These are phyloP conservation scores for Amblyraja radiata DNA, from an alignment of 2,797 vertebrate species.

Conservation along the genomic window DNA sequence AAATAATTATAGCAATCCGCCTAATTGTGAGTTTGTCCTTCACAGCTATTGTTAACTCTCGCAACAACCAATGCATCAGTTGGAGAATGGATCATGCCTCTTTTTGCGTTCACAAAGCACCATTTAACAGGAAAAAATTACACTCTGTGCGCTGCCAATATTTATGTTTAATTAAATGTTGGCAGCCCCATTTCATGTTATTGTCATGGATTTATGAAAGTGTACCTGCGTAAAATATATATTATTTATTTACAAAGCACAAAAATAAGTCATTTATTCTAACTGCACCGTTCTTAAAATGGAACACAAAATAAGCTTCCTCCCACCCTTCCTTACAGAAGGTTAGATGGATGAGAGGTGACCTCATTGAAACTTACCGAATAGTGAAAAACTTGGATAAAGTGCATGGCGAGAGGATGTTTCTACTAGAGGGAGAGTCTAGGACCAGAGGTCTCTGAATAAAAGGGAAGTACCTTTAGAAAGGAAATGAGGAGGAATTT, in stretches of 20 bases:
- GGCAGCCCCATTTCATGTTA: background rate
- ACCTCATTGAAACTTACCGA: too few relatives aligned
- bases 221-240: background rate
- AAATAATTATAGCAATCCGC: constrained; percentile 13
- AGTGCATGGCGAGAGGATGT: too few relatives aligned
- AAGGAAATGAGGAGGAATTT: too few relatives aligned
- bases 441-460: too few relatives aligned
- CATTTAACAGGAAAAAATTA: background rate
- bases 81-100: background rate
- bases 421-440: too few relatives aligned
- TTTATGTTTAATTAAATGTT: background rate
- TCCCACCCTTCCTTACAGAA: background rate
- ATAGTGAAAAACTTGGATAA: too few relatives aligned
- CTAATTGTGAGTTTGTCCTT: constrained; percentile 13
- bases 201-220: background rate
- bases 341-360: too few relatives aligned
- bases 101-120: background rate
- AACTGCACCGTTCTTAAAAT: background rate
- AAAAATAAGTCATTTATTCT: background rate
- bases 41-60: background rate
- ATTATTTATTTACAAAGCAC: background rate
- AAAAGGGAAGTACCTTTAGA: too few relatives aligned
- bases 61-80: background rate
- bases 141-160: background rate
- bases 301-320: background rate